phyloP scores from a whole-genome alignment of 2,113 vertebrate species.

The Psittacara wagleri region DNA sequence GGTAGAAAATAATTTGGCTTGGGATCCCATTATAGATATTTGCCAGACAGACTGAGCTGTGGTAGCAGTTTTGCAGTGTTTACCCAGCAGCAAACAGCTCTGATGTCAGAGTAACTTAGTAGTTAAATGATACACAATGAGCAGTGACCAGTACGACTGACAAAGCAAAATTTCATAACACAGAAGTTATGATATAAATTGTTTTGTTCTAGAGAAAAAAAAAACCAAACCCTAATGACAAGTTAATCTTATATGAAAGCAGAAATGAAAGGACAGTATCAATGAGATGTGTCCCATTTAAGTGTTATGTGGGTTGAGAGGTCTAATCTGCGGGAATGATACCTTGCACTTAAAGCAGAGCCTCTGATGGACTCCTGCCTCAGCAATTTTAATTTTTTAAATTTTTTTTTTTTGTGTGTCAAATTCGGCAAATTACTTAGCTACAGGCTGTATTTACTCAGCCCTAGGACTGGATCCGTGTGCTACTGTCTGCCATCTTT shows the following conservation, averaged over 20 bases:
- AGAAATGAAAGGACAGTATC: not conserved
- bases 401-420: not conserved
- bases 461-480: not conserved
- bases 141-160: not conserved
- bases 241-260: not conserved
- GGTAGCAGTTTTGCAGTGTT: not conserved
- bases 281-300: not conserved
- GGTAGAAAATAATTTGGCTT: not conserved
- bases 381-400: not conserved
- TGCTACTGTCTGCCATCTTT: not conserved
- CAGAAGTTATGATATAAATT: not conserved
- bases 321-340: not conserved
- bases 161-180: not conserved
- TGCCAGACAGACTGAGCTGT: not conserved
- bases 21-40: not conserved
- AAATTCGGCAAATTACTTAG: not conserved
- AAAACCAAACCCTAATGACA: not conserved
- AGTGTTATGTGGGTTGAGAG: not conserved
- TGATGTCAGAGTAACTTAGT: not conserved
- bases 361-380: not conserved
- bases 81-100: not conserved
- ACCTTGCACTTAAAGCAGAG: not conserved
- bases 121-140: not conserved
- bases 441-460: not conserved
- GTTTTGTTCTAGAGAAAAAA: not conserved